phyloP scores from a whole-genome alignment of 2,113 vertebrate genomes.

The Notarius quadriscutis region DNA sequence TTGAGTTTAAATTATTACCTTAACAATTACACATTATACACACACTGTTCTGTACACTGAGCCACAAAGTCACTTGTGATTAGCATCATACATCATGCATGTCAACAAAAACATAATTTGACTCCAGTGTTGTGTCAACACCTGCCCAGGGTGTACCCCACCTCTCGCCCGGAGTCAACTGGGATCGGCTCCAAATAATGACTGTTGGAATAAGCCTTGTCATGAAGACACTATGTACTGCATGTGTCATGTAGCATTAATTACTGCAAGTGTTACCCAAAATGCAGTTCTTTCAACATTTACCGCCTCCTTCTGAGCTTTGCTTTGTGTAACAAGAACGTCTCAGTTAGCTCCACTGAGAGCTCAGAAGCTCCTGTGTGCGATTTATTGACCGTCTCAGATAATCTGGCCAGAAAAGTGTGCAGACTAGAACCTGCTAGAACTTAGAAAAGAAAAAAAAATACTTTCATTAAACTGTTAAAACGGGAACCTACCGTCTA shows the following conservation, averaged over 20 bases:
- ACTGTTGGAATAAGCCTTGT: neutral
- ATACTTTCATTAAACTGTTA: constrained; percentile 37
- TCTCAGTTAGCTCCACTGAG: neutral
- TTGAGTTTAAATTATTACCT: no score
- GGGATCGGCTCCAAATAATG: neutral
- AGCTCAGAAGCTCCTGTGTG: neutral
- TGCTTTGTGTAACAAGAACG: neutral
- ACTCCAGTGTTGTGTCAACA: neutral
- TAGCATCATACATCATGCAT: neutral
- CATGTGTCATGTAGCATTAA: neutral
- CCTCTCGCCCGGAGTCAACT: no score
- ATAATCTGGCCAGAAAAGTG: constrained; percentile 23
- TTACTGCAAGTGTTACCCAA: no score
- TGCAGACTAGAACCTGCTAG: constrained; percentile 30
- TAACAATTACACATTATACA: no score
- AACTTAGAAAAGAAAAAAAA: constrained; percentile 35
- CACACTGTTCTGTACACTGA: neutral
- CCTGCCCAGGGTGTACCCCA: no score
- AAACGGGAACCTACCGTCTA: constrained; percentile 38
- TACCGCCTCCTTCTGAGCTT: neutral
- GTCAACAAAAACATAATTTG: neutral
- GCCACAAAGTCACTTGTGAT: neutral
- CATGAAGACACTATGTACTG: neutral
- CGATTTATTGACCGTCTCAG: constrained; percentile 26
- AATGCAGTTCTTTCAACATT: neutral